phyloP scores from a whole-genome alignment of 2,888 invertebrate species.

The Stenotaenia linearis region DNA sequence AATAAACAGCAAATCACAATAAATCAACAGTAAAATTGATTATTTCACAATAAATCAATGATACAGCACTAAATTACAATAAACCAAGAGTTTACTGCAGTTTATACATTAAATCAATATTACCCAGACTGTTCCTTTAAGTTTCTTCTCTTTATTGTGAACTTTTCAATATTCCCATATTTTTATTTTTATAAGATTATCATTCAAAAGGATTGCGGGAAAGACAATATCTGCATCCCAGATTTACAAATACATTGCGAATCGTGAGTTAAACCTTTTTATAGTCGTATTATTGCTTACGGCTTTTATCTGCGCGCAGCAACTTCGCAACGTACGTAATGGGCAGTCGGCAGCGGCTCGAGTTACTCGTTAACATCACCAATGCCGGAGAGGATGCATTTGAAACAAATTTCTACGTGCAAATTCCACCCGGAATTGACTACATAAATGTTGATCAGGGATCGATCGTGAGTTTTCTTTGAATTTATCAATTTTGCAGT shows the following conservation, averaged over 20 bases:
- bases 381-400: slow-evolving; percentile 90
- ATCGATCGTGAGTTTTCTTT: slow-evolving; percentile 33
- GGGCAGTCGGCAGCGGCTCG: slow-evolving; percentile 71
- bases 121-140: too few relatives aligned
- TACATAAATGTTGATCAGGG: slow-evolving; percentile 61
- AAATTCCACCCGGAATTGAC: slow-evolving; percentile 68
- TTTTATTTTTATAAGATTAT: slow-evolving; percentile 44
- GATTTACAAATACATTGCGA: slow-evolving; percentile 70
- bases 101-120: too few relatives aligned
- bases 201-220: slow-evolving; percentile 89
- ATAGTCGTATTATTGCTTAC: too few relatives aligned
- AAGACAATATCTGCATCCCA: slow-evolving; percentile 87
- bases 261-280: slow-evolving; percentile 50
- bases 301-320: too few relatives aligned
- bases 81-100: too few relatives aligned
- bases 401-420: slow-evolving; percentile 75
- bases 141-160: too few relatives aligned
- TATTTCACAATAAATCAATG: too few relatives aligned
- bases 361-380: slow-evolving; percentile 72
- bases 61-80: too few relatives aligned
- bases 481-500: too few relatives aligned
- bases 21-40: too few relatives aligned
- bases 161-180: not conserved
- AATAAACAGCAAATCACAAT: too few relatives aligned
- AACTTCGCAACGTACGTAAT: slow-evolving; percentile 71